These are phyloP conservation scores for Chironomus tentans DNA, from an alignment of 2,888 invertebrate species.

Conservation along the genomic window DNA sequence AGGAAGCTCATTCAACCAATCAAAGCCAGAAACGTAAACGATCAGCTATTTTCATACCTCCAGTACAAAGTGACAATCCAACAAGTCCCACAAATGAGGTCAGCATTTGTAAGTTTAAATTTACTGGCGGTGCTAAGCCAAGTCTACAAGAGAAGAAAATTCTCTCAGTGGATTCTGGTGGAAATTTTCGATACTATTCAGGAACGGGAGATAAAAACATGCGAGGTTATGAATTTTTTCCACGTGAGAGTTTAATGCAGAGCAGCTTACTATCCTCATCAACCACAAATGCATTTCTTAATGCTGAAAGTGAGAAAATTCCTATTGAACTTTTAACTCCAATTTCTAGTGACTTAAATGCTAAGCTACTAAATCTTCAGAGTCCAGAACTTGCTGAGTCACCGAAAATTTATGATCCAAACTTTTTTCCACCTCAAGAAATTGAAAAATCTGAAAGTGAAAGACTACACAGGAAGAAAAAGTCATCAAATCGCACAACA, in stretches of 20 bases:
- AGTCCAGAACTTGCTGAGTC: neutral
- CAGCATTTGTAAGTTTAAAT: constrained; percentile 88
- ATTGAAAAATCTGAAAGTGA: constrained; percentile 16
- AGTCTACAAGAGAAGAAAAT: constrained; percentile 85
- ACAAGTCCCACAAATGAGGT: constrained; percentile 75
- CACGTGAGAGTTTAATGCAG: constrained; percentile 59
- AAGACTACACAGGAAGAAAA: constrained; percentile 54
- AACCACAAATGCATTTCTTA: constrained; percentile 45
- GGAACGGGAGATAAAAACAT: constrained; percentile 75
- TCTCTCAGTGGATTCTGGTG: constrained; percentile 81
- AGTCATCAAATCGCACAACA: constrained; percentile 60
- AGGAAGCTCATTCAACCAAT: neutral
- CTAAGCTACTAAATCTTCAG: constrained; percentile 39
- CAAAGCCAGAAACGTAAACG: constrained; percentile 60
- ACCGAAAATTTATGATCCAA: neutral
- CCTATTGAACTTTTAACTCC: constrained; percentile 36
- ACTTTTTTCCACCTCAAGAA: neutral
- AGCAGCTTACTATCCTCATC: constrained; percentile 47
- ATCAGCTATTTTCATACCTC: constrained; percentile 76
- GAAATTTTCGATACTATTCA: constrained; percentile 79
- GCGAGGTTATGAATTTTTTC: constrained; percentile 67
- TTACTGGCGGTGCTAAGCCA: constrained; percentile 84
- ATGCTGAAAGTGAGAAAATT: constrained; percentile 44
- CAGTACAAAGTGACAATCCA: constrained; percentile 60
- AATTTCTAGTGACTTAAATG: constrained; percentile 38